Percentiles rank a stretch among this genome's conserved stretches.
phyloP scores from a whole-genome alignment of 2,888 invertebrate species.

The Acanthosoma haemorrhoidale region DNA sequence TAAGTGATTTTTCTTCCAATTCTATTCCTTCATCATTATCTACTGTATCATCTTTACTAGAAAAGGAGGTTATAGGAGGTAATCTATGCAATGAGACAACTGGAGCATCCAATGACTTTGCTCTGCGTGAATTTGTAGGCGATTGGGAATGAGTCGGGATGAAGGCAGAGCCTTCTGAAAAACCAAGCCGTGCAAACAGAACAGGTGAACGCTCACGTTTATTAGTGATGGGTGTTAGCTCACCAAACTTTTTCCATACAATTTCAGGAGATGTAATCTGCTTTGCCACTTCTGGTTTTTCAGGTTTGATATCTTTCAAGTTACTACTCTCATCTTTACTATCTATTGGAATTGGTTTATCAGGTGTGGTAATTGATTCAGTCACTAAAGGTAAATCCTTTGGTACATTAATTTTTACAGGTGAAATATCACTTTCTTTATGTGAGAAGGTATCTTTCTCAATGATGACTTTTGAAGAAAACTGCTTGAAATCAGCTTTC shows the following conservation, averaged over 20 bases:
- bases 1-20: conserved; percentile 41
- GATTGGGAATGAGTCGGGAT: conserved; percentile 67
- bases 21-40: conserved; percentile 59
- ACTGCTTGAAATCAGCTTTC: conserved; percentile 34
- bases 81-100: conserved; percentile 72
- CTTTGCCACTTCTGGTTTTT: conserved; percentile 43
- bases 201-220: conserved; percentile 71
- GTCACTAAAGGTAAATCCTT: background rate
- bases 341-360: conserved; percentile 26
- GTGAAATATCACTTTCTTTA: background rate
- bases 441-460: background rate
- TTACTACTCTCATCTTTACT: background rate
- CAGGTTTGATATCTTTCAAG: background rate
- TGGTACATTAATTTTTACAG: background rate
- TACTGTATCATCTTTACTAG: conserved; percentile 82
- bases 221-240: conserved; percentile 56
- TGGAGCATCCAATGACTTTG: conserved; percentile 79
- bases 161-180: conserved; percentile 78
- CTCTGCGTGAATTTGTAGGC: conserved; percentile 66
- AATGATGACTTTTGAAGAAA: conserved; percentile 3
- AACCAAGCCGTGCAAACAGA: conserved; percentile 70
- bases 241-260: conserved; percentile 42
- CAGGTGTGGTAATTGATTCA: conserved; percentile 4
- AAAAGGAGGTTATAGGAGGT: conserved; percentile 78
- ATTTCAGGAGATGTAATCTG: conserved; percentile 49